Percentiles rank a stretch among this genome's conserved stretches.
Evolutionary conservation across 2,888 invertebrate species (phyloP).

Genomic region (Microplitis deprimator): DNA sequence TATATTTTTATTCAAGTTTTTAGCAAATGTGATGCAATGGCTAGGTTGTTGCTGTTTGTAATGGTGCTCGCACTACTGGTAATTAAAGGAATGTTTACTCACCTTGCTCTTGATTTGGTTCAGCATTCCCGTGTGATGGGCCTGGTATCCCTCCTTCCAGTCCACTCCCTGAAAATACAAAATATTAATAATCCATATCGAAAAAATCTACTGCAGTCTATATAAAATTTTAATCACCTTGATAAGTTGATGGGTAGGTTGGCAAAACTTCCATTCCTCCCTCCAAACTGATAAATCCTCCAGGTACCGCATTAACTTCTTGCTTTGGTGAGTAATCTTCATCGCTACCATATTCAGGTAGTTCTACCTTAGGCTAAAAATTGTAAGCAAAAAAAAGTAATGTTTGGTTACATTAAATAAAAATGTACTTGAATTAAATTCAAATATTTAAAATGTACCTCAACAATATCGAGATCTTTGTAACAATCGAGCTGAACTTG

Average conservation of each 20-base stretch:
- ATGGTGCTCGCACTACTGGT: slow-evolving; percentile 71
- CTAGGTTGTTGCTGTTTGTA: slow-evolving; percentile 72
- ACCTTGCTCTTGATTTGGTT: slow-evolving; percentile 70
- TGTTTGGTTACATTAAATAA: not conserved
- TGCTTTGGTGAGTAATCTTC: slow-evolving; percentile 74
- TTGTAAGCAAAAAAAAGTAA: slow-evolving; percentile 9
- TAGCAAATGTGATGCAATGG: slow-evolving; percentile 67
- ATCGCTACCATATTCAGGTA: slow-evolving; percentile 82
- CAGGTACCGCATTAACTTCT: slow-evolving; percentile 68
- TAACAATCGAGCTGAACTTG: slow-evolving; percentile 71
- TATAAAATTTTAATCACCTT: slow-evolving; percentile 58
- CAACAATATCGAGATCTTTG: slow-evolving; percentile 70
- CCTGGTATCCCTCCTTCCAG: slow-evolving; percentile 69
- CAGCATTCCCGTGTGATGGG: slow-evolving; percentile 67
- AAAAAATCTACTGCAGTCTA: not conserved
- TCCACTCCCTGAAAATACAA: slow-evolving; percentile 59
- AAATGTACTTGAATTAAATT: not conserved
- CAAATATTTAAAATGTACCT: slow-evolving; percentile 55
- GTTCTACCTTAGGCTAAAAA: slow-evolving; percentile 80
- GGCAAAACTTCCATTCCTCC: slow-evolving; percentile 70
- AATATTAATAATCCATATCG: not conserved
- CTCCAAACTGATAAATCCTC: slow-evolving; percentile 69
- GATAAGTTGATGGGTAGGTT: slow-evolving; percentile 67
- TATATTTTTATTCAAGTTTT: slow-evolving; percentile 56
- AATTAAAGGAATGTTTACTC: slow-evolving; percentile 58